Conservation (phyloP, 1,140 invertebrate species). For the Holcopasites calliopsidis region DNA sequence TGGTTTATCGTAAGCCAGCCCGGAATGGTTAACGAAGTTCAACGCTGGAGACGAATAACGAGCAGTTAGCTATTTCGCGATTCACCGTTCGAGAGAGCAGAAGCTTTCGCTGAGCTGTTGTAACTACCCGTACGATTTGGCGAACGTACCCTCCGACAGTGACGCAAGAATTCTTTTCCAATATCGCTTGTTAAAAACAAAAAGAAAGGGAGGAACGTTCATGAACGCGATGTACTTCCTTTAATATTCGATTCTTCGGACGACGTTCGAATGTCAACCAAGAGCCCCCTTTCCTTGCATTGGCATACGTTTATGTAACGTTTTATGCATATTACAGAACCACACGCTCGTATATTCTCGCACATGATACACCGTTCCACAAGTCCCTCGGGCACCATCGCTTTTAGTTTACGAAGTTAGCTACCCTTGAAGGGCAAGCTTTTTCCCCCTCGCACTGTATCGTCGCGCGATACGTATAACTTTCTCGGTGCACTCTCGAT, state of each 20-base stretch:
- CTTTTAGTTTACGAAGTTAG: not conserved
- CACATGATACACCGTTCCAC: not conserved
- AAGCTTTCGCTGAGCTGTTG: not conserved
- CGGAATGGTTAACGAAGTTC: conserved; percentile 16
- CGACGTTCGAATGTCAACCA: not conserved
- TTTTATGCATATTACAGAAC: not conserved
- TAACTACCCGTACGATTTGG: not conserved
- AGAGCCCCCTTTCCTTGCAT: not conserved
- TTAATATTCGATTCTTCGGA: not conserved
- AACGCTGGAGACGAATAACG: conserved; percentile 10
- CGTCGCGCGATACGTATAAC: not conserved
- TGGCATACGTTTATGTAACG: not conserved
- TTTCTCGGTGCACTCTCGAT: not conserved
- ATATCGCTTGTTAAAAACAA: too few relatives aligned
- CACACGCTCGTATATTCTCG: not conserved
- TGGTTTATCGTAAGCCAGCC: conserved; percentile 18
- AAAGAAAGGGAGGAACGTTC: too few relatives aligned
- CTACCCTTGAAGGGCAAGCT: not conserved
- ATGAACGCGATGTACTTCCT: too few relatives aligned
- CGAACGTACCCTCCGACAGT: too few relatives aligned
- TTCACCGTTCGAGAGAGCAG: not conserved
- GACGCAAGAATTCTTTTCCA: too few relatives aligned
- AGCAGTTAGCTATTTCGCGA: not conserved
- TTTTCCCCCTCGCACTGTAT: not conserved
- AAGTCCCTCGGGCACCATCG: not conserved